A percentile compares a stretch with the other conserved stretches of the same genome.
Evolutionary conservation across 1,140 invertebrate species (phyloP).

Genomic region (Apis dorsata): DNA sequence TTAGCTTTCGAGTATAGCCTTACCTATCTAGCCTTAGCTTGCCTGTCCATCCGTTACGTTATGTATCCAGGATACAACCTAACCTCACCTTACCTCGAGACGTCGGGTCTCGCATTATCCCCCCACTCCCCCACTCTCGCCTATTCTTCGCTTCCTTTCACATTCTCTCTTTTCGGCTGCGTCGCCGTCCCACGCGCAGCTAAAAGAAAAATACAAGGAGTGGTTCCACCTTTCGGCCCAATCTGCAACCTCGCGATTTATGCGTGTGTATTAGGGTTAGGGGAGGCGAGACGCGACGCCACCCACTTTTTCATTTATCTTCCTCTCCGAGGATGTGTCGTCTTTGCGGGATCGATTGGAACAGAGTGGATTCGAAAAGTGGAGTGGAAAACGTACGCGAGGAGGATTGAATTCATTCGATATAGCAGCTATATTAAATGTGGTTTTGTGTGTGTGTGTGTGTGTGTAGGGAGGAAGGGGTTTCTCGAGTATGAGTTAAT

Average conservation of each 20-base stretch:
- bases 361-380: not conserved
- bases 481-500: no score
- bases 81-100: slow-evolving; percentile 12
- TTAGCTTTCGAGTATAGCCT: slow-evolving; percentile 71
- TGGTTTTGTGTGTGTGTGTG: no score
- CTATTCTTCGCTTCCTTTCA: not conserved
- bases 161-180: slow-evolving; percentile 5
- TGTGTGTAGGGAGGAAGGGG: no score
- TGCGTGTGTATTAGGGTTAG: slow-evolving; percentile 35
- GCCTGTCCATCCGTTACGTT: slow-evolving; percentile 71
- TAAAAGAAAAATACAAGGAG: slow-evolving; percentile 61
- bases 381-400: not conserved
- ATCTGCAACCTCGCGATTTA: slow-evolving; percentile 52
- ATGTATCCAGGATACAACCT: slow-evolving; percentile 66
- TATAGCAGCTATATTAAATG: no score
- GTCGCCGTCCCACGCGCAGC: slow-evolving; percentile 51
- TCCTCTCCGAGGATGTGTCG: slow-evolving; percentile 7
- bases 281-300: not conserved
- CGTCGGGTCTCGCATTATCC: not conserved
- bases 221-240: slow-evolving; percentile 32
- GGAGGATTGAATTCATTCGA: not conserved
- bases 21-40: slow-evolving; percentile 68
- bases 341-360: slow-evolving; percentile 4
- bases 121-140: not conserved
- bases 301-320: slow-evolving; percentile 36